Conservation (phyloP, 2,888 invertebrate species). For the Epiperipatus broadwayi region DNA sequence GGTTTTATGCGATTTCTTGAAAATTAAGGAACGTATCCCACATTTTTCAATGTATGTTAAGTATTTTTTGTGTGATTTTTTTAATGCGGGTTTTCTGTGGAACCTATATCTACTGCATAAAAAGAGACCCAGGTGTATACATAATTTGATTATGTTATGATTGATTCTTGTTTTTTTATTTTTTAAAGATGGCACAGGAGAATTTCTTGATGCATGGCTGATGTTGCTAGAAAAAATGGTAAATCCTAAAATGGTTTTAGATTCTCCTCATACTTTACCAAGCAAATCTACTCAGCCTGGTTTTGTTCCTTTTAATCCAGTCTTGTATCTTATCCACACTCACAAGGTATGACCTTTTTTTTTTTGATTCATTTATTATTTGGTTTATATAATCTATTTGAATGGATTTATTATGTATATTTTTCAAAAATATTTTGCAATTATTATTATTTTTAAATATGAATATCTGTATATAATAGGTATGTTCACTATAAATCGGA, state of each 20-base stretch:
- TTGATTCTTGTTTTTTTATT: too few species aligned
- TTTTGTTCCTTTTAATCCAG: conserved; percentile 37
- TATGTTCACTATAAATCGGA: background rate
- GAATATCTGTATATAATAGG: conserved; percentile 1
- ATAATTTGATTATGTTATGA: background rate
- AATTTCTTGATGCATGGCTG: conserved; percentile 64
- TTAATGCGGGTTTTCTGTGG: background rate
- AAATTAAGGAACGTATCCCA: too few species aligned
- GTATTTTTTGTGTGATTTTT: background rate
- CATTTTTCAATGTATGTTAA: too few species aligned
- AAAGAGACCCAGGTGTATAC: background rate
- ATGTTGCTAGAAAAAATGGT: conserved; percentile 62
- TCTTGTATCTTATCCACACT: conserved; percentile 49
- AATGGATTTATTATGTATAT: background rate
- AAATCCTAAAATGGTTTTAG: conserved; percentile 56
- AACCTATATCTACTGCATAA: background rate
- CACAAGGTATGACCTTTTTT: conserved; percentile 38
- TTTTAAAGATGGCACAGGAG: conserved; percentile 47
- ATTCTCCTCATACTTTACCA: conserved; percentile 52
- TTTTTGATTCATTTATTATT: conserved; percentile 5
- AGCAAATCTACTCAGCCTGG: conserved; percentile 30
- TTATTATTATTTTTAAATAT: conserved; percentile 7
- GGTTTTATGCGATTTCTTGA: too few species aligned
- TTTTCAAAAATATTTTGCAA: background rate
- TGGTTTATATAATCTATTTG: background rate